These are phyloP conservation scores for Trichopoda pennipes DNA, from an alignment of 2,888 invertebrate genomes.

Conservation along the genomic window DNA sequence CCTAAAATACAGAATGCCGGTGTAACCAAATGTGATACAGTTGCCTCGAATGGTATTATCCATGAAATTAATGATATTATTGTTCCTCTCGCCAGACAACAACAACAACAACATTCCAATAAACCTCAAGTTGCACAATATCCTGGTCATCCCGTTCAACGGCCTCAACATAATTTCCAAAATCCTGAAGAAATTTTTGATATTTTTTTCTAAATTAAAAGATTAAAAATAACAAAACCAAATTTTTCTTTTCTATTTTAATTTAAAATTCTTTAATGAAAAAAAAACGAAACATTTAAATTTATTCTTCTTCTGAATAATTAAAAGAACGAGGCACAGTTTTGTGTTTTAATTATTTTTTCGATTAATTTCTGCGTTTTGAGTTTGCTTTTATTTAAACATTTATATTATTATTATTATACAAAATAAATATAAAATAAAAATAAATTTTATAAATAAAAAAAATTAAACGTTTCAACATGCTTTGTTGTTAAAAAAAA, in stretches of 20 bases:
- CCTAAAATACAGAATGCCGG: conserved; percentile 81
- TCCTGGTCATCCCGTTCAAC: conserved; percentile 41
- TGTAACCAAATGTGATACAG: conserved; percentile 80
- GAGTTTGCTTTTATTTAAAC: conserved; percentile 11
- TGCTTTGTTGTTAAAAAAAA: too few relatives aligned
- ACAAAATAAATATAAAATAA: neutral
- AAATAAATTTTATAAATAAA: neutral
- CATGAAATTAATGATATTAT: conserved; percentile 81
- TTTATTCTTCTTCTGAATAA: too few relatives aligned
- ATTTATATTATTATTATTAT: neutral
- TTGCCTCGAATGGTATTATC: conserved; percentile 80
- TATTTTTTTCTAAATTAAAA: conserved; percentile 72
- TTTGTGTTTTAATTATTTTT: conserved; percentile 42
- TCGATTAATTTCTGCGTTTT: conserved; percentile 48
- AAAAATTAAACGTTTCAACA: neutral
- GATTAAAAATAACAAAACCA: conserved; percentile 8
- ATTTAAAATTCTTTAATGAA: neutral
- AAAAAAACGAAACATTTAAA: too few relatives aligned
- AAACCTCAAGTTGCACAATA: conserved; percentile 60
- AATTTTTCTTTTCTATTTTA: too few relatives aligned
- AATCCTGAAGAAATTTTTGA: conserved; percentile 70
- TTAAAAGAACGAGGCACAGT: conserved; percentile 6
- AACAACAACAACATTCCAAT: conserved; percentile 61
- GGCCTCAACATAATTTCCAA: conserved; percentile 35
- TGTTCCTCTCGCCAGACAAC: conserved; percentile 71